Conservation (phyloP, 1,140 invertebrate species). For the Venustaconcha ellipsiformis region DNA sequence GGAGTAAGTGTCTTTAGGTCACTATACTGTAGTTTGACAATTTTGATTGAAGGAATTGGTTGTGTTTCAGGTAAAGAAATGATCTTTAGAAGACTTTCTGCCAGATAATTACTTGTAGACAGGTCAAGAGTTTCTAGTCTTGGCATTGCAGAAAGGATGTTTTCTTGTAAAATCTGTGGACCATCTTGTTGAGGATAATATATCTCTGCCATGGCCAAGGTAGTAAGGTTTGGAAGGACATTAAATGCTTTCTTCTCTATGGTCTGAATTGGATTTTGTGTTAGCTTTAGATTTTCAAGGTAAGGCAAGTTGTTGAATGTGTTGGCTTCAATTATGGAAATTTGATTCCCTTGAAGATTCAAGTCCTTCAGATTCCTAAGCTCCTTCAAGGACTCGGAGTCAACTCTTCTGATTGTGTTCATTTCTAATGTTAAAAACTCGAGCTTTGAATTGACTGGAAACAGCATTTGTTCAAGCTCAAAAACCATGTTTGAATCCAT, state of each 20-base stretch:
- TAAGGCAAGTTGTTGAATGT: constrained; percentile 50
- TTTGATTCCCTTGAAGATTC: constrained; percentile 56
- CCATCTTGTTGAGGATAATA: constrained; percentile 19
- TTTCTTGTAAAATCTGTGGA: constrained; percentile 64
- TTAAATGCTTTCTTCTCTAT: constrained; percentile 62
- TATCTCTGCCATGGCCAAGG: constrained; percentile 78
- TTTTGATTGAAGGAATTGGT: constrained; percentile 69
- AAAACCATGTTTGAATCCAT: constrained; percentile 60
- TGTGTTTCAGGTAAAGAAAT: constrained; percentile 16
- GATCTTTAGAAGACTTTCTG: constrained; percentile 75
- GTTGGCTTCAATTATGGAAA: constrained; percentile 35
- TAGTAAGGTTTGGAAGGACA: constrained; percentile 66
- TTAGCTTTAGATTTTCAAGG: constrained; percentile 72
- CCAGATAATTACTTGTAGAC: constrained; percentile 79
- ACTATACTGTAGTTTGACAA: constrained; percentile 78
- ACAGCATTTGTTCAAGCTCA: constrained; percentile 53
- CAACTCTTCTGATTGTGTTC: constrained; percentile 78
- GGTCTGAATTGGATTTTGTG: constrained; percentile 68
- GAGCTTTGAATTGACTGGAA: constrained; percentile 44
- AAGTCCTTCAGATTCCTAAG: constrained; percentile 80
- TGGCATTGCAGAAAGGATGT: constrained; percentile 57
- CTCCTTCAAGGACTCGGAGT: constrained; percentile 77
- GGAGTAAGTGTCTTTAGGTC: constrained; percentile 76
- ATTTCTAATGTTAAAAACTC: constrained; percentile 71
- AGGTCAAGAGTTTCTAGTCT: constrained; percentile 79